Base-by-base conservation (phyloP, 2,888 invertebrate species). In the Eudasyphora cyanicolor region DNA sequence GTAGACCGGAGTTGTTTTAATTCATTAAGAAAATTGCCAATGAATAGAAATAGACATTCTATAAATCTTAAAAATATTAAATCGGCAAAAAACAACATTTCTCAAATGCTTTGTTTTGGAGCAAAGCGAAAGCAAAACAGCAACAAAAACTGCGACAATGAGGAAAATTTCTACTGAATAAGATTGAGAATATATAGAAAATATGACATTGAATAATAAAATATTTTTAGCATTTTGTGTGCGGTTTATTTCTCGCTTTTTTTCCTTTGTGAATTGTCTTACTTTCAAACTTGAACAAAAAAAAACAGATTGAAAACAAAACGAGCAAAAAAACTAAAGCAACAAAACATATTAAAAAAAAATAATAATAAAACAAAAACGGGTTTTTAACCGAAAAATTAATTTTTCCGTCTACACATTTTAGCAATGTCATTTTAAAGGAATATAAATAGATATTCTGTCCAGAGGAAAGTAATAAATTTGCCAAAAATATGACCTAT, bases 201-300 rank as follows among this genome's bases (percentile, higher is more conserved):
- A 77, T 69, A 71, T 79, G 74, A 79, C 73, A 79, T 74, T 79
- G 79, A 79, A 74, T 79, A 79, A 62, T 38, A 51, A 42, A 64
- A 67, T 79, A 79, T 67, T 79, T 74, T 79, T 67, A 79, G 73
- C 74, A 79, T 74, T 79, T 79, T 67, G 45, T 67, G 67, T n/a
- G 67, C 29, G 60, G 29, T 27, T 60, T 70, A 45, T 32, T 29
- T n/a, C n/a, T 10, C 32, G 10, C 32, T 62, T 21, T 24, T 4
- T 49, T 49, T 49, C 6, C 57, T 57, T 57, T 62, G 38, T 19
- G 35, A 64, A 64, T 64, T 67, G 67, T 67, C 42, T 38, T 14
- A 67, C 64, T 19, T 38, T 42, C 6, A 42, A 7, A 42, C 38
- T 64, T 64, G 64, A 38, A 38, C 35, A 21, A 38, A 42, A 51